phyloP scores from a whole-genome alignment of 2,888 invertebrate genomes.

The Chrysina gloriosa region DNA sequence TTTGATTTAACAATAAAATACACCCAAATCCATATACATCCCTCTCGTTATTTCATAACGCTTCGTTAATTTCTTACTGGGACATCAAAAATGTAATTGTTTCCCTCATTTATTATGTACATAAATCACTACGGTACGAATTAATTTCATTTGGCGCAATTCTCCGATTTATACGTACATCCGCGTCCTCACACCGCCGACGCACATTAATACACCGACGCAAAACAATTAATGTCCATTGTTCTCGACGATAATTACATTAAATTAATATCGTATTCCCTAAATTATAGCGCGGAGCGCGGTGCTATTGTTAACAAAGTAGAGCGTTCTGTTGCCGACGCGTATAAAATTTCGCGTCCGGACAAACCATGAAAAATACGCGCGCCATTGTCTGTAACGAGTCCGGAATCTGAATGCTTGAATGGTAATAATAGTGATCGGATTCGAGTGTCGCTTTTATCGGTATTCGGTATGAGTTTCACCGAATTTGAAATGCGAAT shows the following conservation, averaged over 20 bases:
- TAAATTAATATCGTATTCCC: constrained; percentile 30
- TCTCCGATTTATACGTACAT: not conserved
- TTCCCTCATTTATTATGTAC: too few relatives aligned
- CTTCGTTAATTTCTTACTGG: too few relatives aligned
- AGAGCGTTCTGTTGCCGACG: not conserved
- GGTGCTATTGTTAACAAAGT: constrained; percentile 18
- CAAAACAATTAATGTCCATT: constrained; percentile 29
- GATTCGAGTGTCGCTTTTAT: too few relatives aligned
- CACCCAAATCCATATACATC: too few relatives aligned
- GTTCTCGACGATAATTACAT: constrained; percentile 23
- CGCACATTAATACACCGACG: constrained; percentile 18
- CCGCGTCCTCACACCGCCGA: not conserved
- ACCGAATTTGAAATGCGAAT: too few relatives aligned
- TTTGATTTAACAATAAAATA: too few relatives aligned
- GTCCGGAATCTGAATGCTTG: not conserved
- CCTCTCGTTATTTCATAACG: too few relatives aligned
- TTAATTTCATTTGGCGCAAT: constrained; percentile 9
- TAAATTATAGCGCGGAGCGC: constrained; percentile 14
- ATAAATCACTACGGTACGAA: not conserved
- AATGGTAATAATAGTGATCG: too few relatives aligned
- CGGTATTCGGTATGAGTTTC: too few relatives aligned
- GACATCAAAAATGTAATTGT: too few relatives aligned
- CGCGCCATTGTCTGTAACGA: not conserved
- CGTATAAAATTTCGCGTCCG: constrained; percentile 2
- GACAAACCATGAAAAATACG: not conserved